phyloP scores from a whole-genome alignment of 2,797 vertebrate genomes.

The Steatocranus sp. region DNA sequence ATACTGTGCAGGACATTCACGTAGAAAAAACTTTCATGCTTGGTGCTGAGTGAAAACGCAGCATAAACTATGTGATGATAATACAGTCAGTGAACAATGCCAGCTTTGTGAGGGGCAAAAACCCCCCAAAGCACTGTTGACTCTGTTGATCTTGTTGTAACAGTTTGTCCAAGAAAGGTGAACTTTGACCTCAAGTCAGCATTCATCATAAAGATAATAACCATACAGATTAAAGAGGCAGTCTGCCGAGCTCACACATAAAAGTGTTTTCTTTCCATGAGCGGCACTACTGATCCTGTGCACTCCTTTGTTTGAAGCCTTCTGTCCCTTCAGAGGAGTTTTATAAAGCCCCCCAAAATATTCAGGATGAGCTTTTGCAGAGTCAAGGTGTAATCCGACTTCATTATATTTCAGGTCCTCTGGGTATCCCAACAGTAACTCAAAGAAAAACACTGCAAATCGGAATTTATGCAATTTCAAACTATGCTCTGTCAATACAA shows the following conservation, averaged over 20 bases:
- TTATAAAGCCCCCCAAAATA: background rate
- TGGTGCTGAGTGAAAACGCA: background rate
- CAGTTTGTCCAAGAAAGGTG: background rate
- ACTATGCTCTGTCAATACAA: background rate
- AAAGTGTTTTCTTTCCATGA: background rate
- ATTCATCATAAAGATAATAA: background rate
- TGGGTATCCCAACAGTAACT: background rate
- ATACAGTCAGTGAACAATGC: background rate
- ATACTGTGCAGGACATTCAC: constrained; percentile 1
- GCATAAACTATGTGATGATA: background rate
- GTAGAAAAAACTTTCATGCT: constrained; percentile 36
- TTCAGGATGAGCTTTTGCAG: background rate
- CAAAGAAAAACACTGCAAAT: background rate
- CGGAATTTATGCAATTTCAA: background rate
- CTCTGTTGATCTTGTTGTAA: background rate
- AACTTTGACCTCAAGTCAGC: background rate
- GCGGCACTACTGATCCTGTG: background rate
- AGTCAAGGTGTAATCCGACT: background rate
- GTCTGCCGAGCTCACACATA: background rate
- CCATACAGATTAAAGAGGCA: background rate
- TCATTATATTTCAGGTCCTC: background rate
- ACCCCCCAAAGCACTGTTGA: background rate
- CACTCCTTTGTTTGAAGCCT: background rate
- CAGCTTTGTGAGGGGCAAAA: background rate
- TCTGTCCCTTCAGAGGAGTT: background rate